Base-by-base conservation (phyloP, 2,797 vertebrate species). In the Typhlichthys subterraneus region DNA sequence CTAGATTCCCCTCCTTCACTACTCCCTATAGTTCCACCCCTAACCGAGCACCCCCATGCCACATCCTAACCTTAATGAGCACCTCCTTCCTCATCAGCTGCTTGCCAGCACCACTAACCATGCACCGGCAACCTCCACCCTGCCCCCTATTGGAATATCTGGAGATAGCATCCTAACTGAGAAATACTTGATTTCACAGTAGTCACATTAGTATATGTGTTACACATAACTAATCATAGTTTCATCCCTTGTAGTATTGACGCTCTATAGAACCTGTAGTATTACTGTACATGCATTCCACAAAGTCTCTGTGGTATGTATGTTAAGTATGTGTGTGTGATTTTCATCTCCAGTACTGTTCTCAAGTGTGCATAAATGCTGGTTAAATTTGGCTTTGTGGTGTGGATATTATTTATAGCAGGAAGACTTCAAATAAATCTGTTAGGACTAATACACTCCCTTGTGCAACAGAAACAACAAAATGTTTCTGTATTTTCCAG, bases 81-180 rank as follows among this genome's bases (percentile, higher is more conserved):
- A 84, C 80, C 61, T 62, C 64, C 61, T 70, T 63, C 61, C 47
- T 59, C 53, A 52, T 12, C 47, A 66, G 53, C 23, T 53, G 38
- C 65, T 56, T 55, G 55, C 13, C 53, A 71, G 56, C 72, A 71
- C 56, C 76, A 87, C 86, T 90, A 88, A 92, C 88, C 67, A 82
- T 65, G 59, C 79, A 75, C 81, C 70, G 75, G 65, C 49, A 62
- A 48, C 57, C 31, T 60, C 54, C 49, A 56, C 17, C 7, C 53
- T 13, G 57, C n/a, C 13, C 45, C 50, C 12, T 12, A 8, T 12
- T 61, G 54, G 69, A 70, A 33, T 72, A 67, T 45, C n/a, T 14
- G 38, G 54, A 68, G 53, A 69, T 62, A 54, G 19, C 54, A 60
- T 68, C 48, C 45, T 14, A 54, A 45, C 66, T 53, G 5, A 57